Evolutionary conservation across 2,113 vertebrate species (phyloP).

Genomic region (Myodes glareolus): DNA sequence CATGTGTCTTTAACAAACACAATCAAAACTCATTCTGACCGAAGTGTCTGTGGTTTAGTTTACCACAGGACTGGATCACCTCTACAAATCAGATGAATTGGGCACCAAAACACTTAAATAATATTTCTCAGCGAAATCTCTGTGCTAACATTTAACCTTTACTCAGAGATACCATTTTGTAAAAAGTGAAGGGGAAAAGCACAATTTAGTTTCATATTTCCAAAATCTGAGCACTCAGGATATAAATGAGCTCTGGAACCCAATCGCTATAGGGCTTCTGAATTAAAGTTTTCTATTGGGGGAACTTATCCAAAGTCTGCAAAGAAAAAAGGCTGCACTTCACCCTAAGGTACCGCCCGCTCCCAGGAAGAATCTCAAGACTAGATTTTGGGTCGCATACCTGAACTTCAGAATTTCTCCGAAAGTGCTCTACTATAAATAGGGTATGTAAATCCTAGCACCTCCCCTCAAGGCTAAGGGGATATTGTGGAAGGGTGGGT

Average conservation of each 20-base stretch:
- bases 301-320: background rate
- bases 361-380: background rate
- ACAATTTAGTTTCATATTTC: constrained; percentile 15
- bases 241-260: background rate
- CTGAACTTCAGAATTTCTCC: background rate
- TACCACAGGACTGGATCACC: background rate
- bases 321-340: background rate
- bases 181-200: background rate
- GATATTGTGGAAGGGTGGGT: background rate
- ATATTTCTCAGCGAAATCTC: background rate
- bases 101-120: background rate
- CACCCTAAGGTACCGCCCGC: background rate
- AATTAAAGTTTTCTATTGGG: background rate
- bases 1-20: background rate
- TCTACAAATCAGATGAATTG: constrained; percentile 2
- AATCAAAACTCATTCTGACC: background rate
- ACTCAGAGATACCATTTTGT: background rate
- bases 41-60: background rate
- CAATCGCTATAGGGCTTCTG: background rate
- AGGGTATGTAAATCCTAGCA: background rate
- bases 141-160: constrained; percentile 6
- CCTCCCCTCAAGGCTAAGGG: background rate
- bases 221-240: background rate
- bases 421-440: background rate
- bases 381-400: background rate